A percentile compares a stretch with the other conserved stretches of the same genome.
Evolutionary conservation across 2,797 vertebrate genomes (phyloP).

Genomic region (Hemitrygon akajei): DNA sequence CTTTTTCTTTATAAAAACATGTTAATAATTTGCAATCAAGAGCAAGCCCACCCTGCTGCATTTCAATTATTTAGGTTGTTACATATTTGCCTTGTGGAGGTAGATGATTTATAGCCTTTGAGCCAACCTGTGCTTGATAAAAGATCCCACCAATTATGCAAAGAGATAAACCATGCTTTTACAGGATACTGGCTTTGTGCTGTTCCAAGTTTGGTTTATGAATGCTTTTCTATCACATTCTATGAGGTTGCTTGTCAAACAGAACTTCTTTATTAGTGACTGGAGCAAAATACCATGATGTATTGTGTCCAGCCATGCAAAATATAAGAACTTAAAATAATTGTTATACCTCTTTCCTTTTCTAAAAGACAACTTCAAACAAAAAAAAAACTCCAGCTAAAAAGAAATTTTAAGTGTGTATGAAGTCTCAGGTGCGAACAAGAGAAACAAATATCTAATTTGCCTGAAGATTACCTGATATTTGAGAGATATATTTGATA

Average conservation of each 20-base stretch:
- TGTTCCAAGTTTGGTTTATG: not conserved
- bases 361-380: not conserved
- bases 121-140: not conserved
- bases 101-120: not conserved
- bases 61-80: not conserved
- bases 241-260: not conserved
- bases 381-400: not conserved
- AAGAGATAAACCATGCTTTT: not conserved
- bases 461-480: slow-evolving; percentile 30
- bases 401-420: too few relatives aligned
- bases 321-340: not conserved
- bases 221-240: not conserved
- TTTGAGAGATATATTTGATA: slow-evolving; percentile 27
- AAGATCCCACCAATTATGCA: not conserved
- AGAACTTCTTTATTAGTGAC: not conserved
- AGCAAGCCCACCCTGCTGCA: not conserved
- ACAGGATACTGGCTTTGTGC: too few relatives aligned
- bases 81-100: not conserved
- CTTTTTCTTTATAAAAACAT: not conserved
- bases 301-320: not conserved
- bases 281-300: not conserved
- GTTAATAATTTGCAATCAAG: not conserved
- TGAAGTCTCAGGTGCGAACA: not conserved
- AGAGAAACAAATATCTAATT: slow-evolving; percentile 30
- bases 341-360: not conserved